Evolutionary conservation across 2,113 vertebrate species (phyloP), one percentile per base, ranked within the genome.

Genomic region (Terrapene triunguis): DNA sequence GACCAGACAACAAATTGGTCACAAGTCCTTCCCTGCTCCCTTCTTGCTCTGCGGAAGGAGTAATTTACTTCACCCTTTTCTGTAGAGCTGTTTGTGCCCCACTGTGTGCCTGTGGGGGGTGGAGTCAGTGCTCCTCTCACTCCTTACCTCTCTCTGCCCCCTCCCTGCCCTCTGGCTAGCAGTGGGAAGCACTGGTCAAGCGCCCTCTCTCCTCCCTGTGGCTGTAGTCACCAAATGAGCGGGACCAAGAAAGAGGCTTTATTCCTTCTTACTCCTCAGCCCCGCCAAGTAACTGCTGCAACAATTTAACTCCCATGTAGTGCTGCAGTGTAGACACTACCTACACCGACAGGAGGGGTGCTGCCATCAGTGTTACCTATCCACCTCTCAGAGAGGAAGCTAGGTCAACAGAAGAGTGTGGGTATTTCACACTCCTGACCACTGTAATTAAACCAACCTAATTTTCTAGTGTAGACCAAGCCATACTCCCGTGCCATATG

Each of bases 21-120:
- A 74, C 22, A 4, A 47, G 2, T 5, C 16, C n/a, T 3, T 14
- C 85, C 0, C 1, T 80, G 35, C 38, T 25, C 32, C 32, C 11
- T 32, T 53, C 74, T 55, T 69, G 47, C 84, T 79, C 62, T 90
- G 81, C 3, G 1, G 50, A 2, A 69, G 91, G 76, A 89, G 2
- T 27, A 54, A 11, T 32, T 24, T 90, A 55, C 13, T 16, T 72
- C 22, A 8, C 14, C 22, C 24, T 69, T 51, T 72, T 72, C 27
- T 55, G 44, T 35, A 48, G 38, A 81, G 27, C 0, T 1, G 35
- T 25, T 27, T 51, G 42, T 6, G 2, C 8, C 19, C 0, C 0
- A 90, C 19, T 38, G 65, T 38, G n/a, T 72, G 65, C n/a, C n/a
- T 72, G 50, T 24, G 1, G 4, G 62, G 57, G 3, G 24, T 51